Evolutionary conservation across 2,113 vertebrate species (phyloP).

Genomic region (Burhinus oedicnemus): DNA sequence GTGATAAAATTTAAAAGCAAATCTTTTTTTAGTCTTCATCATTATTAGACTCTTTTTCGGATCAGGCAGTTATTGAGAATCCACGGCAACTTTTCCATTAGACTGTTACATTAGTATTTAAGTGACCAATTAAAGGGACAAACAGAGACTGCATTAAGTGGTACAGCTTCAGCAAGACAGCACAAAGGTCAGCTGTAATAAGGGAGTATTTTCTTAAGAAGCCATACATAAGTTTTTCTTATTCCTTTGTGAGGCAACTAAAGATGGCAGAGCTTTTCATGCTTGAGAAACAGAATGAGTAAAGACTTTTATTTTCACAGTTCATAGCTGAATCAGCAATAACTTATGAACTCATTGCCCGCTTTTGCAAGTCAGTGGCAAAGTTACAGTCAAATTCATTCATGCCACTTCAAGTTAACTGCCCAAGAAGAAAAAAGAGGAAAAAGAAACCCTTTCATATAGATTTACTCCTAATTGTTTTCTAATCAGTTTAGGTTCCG

Average conservation of each 20-base stretch:
- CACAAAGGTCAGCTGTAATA: not conserved
- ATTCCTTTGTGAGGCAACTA: not conserved
- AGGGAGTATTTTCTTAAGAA: not conserved
- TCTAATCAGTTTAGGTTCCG: slow-evolving; percentile 11
- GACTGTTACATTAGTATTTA: not conserved
- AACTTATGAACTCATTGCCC: not conserved
- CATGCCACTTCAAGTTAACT: not conserved
- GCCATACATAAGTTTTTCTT: not conserved
- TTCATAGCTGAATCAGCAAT: not conserved
- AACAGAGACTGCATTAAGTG: not conserved
- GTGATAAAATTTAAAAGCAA: not conserved
- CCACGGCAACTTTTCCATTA: not conserved
- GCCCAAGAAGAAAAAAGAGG: not conserved
- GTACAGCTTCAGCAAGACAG: not conserved
- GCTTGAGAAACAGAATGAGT: not conserved
- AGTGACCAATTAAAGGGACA: not conserved
- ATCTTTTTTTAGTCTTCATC: not conserved
- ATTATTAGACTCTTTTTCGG: not conserved
- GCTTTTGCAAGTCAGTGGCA: not conserved
- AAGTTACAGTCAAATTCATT: not conserved
- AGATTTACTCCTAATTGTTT: slow-evolving; percentile 11
- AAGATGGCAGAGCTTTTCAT: not conserved
- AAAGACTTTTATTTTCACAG: not conserved
- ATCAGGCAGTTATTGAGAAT: not conserved
- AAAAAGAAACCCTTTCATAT: not conserved